Percentiles rank a stretch among this genome's conserved stretches.
phyloP scores from a whole-genome alignment of 2,113 vertebrate genomes.

The Scartelaos histophorus region DNA sequence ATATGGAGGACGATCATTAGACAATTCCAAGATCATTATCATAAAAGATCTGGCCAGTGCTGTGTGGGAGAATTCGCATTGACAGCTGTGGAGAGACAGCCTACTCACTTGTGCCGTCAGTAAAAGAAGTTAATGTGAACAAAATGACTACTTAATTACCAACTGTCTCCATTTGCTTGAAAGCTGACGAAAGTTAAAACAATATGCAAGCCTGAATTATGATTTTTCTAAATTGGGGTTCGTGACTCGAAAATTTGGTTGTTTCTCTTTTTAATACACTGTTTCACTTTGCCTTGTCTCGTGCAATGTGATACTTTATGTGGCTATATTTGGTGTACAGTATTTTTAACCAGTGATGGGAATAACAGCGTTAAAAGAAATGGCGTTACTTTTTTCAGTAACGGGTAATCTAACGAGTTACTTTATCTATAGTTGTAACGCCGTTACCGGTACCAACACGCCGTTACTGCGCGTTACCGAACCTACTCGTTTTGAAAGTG shows the following conservation, averaged over 20 bases:
- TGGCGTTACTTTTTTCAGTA: no score
- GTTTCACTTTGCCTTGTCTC: background rate
- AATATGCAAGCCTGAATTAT: background rate
- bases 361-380: no score
- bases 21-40: slow-evolving; percentile 11
- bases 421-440: no score
- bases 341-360: background rate
- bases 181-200: background rate
- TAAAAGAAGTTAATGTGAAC: background rate
- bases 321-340: background rate
- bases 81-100: slow-evolving; percentile 5
- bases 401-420: no score
- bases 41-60: slow-evolving; percentile 4
- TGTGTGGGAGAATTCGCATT: background rate
- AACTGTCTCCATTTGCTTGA: slow-evolving; percentile 13
- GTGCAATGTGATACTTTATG: background rate
- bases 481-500: no score
- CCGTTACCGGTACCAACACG: no score
- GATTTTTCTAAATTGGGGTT: background rate
- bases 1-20: slow-evolving; percentile 25
- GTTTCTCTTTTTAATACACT: background rate
- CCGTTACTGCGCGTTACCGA: no score
- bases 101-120: slow-evolving; percentile 4
- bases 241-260: background rate
- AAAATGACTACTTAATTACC: slow-evolving; percentile 7